These are phyloP conservation scores for Hypanus sabinus DNA, from an alignment of 2,113 vertebrate genomes.

Conservation along the genomic window DNA sequence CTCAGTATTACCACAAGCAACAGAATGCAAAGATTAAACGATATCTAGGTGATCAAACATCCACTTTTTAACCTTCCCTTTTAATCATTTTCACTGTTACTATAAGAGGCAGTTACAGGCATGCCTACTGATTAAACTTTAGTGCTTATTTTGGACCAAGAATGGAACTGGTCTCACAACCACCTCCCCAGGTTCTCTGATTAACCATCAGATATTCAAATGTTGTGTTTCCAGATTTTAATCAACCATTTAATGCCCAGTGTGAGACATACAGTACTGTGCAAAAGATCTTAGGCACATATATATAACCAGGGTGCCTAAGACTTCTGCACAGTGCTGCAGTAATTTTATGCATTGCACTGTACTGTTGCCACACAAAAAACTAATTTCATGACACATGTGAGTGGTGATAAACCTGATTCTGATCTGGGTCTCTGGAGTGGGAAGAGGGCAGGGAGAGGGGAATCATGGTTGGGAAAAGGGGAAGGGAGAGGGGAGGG, in stretches of 20 bases:
- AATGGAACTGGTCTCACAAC: background rate
- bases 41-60: background rate
- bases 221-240: background rate
- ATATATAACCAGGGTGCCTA: no score
- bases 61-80: background rate
- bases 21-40: background rate
- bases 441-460: no score
- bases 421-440: no score
- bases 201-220: background rate
- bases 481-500: no score
- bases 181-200: background rate
- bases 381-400: no score
- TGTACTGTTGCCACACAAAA: no score
- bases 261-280: background rate
- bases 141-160: background rate
- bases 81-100: conserved; percentile 10
- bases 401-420: no score
- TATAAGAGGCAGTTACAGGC: background rate
- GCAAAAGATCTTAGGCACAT: no score
- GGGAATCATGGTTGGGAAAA: no score
- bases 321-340: no score
- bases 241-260: background rate
- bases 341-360: no score
- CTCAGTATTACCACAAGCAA: background rate
- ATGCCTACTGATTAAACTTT: background rate